Evolutionary conservation across 2,797 vertebrate species (phyloP), one percentile per base, ranked within the genome.

Genomic region (Thamnophis elegans): DNA sequence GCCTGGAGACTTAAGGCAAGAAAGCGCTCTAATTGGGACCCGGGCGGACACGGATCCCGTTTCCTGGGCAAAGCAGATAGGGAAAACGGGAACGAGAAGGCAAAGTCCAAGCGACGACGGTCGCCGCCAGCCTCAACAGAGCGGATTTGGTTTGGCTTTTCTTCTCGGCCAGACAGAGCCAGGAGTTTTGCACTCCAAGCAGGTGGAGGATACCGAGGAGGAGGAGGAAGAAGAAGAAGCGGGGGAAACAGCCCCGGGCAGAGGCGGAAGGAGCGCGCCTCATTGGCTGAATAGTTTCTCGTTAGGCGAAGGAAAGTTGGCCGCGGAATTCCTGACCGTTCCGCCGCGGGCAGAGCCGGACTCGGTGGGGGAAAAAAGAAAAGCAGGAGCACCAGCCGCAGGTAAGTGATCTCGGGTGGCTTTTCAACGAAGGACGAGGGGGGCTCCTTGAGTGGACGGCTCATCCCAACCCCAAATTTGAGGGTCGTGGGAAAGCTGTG

Each of bases 11-110:
- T 62, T 94, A 91, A 96, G 92, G 95, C 96, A 95, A 94, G 95
- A 93, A 94, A 95, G 92, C 93, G 20, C 95, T 94, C 90, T 95
- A 96, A 96, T 96, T 95, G 96, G 94, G 95, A 95, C 92, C 95
- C 95, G 32, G 92, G 95, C 95, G 93, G 95, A 95, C 96, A 90
- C 94, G 86, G 89, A 90, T 92, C 93, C 94, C 92, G 95, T 58
- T 94, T 95, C 96, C 95, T 91, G 96, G 94, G 95, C 93, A 94
- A 58, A 94, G 94, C 85, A 91, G 90, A 86, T 0, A 14, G 32
- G 56, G 22, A 12, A 90, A 42, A 22, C 32, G 60, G 12, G 26
- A n/a, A 32, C 3, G 32, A 20, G 22, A 3, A 11, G 14, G 18
- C 47, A 28, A 54, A 51, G 85, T 26, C 90, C 65, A 14, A 36